Conservation (phyloP, 2,113 vertebrate genomes). For the Formicarius rufipectus region DNA sequence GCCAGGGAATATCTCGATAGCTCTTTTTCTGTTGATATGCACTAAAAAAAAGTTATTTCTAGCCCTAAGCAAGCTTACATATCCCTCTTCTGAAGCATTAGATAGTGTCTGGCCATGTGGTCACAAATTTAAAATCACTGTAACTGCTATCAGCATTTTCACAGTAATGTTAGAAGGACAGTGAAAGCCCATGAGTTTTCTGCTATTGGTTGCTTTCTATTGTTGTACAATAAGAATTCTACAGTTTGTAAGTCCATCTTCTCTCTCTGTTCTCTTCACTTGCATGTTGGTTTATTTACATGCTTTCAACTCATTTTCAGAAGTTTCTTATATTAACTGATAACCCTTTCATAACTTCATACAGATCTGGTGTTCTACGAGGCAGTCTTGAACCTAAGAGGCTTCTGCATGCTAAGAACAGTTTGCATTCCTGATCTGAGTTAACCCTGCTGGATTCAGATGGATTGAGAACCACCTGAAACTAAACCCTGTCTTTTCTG, state of each 20-base stretch:
- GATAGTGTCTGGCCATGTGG: not conserved
- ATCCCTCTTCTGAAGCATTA: not conserved
- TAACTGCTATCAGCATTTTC: not conserved
- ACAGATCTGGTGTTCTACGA: not conserved
- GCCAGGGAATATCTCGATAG: not conserved
- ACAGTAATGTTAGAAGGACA: not conserved
- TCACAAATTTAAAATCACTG: not conserved
- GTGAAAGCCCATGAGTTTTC: not conserved
- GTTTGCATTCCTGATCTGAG: not conserved
- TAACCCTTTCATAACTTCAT: not conserved
- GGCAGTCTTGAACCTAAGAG: not conserved
- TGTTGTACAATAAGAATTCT: not conserved
- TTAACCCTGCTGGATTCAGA: not conserved
- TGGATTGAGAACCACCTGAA: not conserved
- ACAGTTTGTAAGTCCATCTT: not conserved
- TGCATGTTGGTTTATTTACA: not conserved
- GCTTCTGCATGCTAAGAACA: not conserved
- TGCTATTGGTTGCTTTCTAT: not conserved
- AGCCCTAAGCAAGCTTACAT: not conserved
- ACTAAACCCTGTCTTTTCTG: not conserved
- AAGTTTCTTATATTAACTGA: not conserved
- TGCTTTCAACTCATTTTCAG: not conserved
- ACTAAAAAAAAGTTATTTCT: not conserved
- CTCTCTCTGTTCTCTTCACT: not conserved
- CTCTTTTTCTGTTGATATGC: not conserved